Conservation (phyloP, 2,888 invertebrate species). For the Eueremaeus valkanovi region DNA sequence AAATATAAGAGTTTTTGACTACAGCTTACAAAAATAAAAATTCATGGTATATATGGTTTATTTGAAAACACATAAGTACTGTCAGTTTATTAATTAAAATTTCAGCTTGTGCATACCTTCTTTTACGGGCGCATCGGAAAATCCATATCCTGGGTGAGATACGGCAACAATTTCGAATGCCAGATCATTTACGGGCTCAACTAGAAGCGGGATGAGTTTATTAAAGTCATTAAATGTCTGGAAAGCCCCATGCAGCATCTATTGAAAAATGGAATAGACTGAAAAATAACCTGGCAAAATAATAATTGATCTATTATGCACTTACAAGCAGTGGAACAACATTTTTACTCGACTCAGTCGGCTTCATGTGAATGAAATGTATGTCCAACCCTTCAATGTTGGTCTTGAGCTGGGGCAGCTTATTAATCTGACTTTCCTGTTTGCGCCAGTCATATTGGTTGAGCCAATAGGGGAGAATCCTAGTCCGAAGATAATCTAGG, state of each 20-base stretch:
- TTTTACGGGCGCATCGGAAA: conserved; percentile 59
- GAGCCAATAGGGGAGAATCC: too few species aligned
- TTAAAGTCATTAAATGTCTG: conserved; percentile 79
- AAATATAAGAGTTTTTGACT: too few species aligned
- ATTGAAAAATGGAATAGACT: conserved; percentile 63
- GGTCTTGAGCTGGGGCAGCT: conserved; percentile 69
- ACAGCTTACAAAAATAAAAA: too few species aligned
- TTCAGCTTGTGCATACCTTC: neutral
- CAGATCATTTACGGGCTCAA: conserved; percentile 57
- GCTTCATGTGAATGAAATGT: conserved; percentile 64
- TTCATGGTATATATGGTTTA: too few species aligned
- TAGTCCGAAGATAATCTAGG: too few species aligned
- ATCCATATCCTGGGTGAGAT: conserved; percentile 59
- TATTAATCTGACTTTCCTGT: conserved; percentile 67
- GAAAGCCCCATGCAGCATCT: conserved; percentile 83
- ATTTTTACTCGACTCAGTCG: conserved; percentile 52
- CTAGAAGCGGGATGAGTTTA: conserved; percentile 66
- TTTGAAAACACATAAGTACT: too few species aligned
- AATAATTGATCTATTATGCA: neutral
- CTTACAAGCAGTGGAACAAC: conserved; percentile 16
- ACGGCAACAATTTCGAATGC: conserved; percentile 64
- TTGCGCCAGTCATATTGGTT: too few species aligned
- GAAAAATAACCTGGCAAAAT: neutral
- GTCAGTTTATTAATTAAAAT: neutral
- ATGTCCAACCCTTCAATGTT: conserved; percentile 70